Evolutionary conservation across 2,888 invertebrate genomes (phyloP), one percentile per base, ranked within the genome.

Genomic region (Apamea epomidion): DNA sequence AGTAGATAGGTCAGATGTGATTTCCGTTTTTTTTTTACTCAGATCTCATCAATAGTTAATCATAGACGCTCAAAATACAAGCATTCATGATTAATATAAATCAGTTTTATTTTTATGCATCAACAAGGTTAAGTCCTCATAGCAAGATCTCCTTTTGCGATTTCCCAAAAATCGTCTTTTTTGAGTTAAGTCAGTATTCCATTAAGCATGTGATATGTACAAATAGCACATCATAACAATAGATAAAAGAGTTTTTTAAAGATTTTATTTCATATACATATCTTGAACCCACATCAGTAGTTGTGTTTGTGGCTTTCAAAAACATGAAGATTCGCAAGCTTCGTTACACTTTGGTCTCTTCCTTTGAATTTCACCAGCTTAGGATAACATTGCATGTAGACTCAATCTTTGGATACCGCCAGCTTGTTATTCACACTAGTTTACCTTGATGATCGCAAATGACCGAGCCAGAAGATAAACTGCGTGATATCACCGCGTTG

Each of bases 401-500:
- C 12, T 25, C 32, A 65, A 12, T 3, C 25, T 78, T 25, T 67
- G 48, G 65, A 21, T 45, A 51, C 5, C 42, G 51, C 6, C 73
- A 80, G 74, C 29, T 73, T 32, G 37, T 21, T 29, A 58, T 14
- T 37, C 42, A 64, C 48, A 58, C 65, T 54, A 42, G 68, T 68
- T 68, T 62, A 71, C 32, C 62, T 83, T 54, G 64, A 65, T 32
- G 37, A 67, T 64, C 21, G 48, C 74, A 73, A 68, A 81, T 64
- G 2, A 42, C 18, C 62, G 75, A 54, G 71, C 51, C 51, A 16
- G 6, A 54, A 69, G 82, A 65, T 78, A 83, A 78, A 68, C 45
- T 32, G 67, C 48, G 64, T 83, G 71, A 83, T 74, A 78, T 58
- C 69, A 65, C 48, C 37, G 10, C 69, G 54, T 81, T 81, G 67